phyloP scores from a whole-genome alignment of 2,113 vertebrate species.

The Paratilapia polleni region DNA sequence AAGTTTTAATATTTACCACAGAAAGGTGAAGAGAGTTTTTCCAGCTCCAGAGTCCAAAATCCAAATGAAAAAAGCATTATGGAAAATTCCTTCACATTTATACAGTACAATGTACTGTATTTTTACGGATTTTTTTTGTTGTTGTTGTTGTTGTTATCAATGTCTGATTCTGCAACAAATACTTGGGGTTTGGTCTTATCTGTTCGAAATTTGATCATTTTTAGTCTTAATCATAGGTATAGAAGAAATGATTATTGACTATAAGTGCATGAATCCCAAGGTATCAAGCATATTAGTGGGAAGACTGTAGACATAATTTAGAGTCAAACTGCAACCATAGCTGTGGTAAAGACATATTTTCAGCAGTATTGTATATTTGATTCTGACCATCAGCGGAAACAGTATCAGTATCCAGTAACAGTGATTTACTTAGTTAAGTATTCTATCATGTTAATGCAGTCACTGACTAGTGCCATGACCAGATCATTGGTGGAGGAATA shows the following conservation, averaged over 20 bases:
- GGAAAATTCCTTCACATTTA: no score
- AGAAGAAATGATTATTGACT: not conserved
- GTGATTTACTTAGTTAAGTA: no score
- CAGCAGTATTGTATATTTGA: not conserved
- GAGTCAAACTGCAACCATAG: no score
- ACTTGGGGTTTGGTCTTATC: not conserved
- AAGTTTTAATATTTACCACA: no score
- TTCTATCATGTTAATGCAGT: not conserved
- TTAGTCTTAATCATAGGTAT: not conserved
- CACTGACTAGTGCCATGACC: not conserved
- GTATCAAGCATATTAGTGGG: accelerated
- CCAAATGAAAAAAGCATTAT: no score
- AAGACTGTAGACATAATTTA: not conserved
- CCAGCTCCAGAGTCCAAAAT: no score
- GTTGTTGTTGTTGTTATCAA: not conserved
- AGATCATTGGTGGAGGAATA: not conserved
- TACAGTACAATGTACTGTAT: no score
- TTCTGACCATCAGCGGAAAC: not conserved
- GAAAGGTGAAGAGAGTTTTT: no score
- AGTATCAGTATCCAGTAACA: no score
- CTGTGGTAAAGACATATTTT: no score
- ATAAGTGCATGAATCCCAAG: not conserved
- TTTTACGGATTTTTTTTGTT: no score
- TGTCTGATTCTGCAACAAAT: not conserved
- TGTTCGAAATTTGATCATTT: not conserved